These are phyloP conservation scores for Parnassius smintheus DNA, from an alignment of 2,888 invertebrate genomes.

Conservation along the genomic window DNA sequence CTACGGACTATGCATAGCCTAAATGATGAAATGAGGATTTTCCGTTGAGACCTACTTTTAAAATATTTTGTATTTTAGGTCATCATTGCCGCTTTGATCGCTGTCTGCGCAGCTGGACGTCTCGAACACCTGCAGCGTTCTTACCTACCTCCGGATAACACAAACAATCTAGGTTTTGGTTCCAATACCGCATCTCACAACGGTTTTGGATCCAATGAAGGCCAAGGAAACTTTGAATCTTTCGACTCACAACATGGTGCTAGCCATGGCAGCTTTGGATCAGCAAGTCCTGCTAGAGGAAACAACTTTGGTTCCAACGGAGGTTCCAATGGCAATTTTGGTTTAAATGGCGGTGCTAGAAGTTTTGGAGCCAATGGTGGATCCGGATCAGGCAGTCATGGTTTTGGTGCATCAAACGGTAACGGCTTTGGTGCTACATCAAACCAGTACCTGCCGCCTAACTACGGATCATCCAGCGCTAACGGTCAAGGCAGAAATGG, in stretches of 20 bases:
- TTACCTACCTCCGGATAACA: constrained; percentile 63
- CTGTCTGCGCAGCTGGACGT: constrained; percentile 61
- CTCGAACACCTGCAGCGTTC: constrained; percentile 66
- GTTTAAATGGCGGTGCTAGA: constrained; percentile 34
- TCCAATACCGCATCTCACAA: constrained; percentile 29
- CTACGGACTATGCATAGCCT: too few relatives aligned
- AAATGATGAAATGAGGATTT: too few relatives aligned
- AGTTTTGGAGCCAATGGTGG: constrained; percentile 37
- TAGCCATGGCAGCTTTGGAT: constrained; percentile 3
- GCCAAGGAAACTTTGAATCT: constrained; percentile 24
- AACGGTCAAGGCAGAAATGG: constrained; percentile 32
- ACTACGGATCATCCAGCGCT: constrained; percentile 50
- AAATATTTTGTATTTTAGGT: constrained; percentile 47
- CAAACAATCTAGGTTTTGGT: constrained; percentile 26
- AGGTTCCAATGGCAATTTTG: constrained; percentile 27
- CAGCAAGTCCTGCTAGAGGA: constrained; percentile 25
- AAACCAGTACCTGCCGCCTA: constrained; percentile 70
- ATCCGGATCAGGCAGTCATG: constrained; percentile 31
- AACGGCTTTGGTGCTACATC: constrained; percentile 48
- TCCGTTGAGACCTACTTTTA: too few relatives aligned
- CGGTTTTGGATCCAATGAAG: constrained; percentile 30
- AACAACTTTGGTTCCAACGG: constrained; percentile 29
- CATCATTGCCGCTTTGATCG: constrained; percentile 58
- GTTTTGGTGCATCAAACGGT: constrained; percentile 31
- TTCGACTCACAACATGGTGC: constrained; percentile 22